Percentiles rank a stretch among this genome's conserved stretches.
phyloP scores from a whole-genome alignment of 2,888 invertebrate species.

The Allophyes oxyacanthae region DNA sequence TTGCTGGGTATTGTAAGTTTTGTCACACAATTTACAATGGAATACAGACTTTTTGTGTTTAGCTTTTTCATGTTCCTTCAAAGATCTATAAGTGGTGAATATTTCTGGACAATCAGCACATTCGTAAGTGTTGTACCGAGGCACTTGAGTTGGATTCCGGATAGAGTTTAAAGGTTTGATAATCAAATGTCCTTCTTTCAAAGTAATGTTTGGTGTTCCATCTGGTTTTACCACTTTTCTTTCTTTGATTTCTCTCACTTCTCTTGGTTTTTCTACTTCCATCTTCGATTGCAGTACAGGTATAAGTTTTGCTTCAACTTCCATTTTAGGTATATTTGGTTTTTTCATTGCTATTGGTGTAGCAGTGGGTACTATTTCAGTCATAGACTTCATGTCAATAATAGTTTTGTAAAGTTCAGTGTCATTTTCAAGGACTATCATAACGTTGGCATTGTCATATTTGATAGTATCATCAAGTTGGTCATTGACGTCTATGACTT shows the following conservation, averaged over 20 bases:
- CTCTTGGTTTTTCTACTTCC: slow-evolving; percentile 7
- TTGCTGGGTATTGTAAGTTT: slow-evolving; percentile 66
- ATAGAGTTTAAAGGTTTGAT: slow-evolving; percentile 55
- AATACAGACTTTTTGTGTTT: slow-evolving; percentile 62
- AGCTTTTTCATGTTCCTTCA: slow-evolving; percentile 67
- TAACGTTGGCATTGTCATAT: slow-evolving; percentile 64
- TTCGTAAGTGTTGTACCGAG: slow-evolving; percentile 59
- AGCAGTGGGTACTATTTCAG: slow-evolving; percentile 55
- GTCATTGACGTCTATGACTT: slow-evolving; percentile 62
- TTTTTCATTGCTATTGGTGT: slow-evolving; percentile 44
- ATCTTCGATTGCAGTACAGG: slow-evolving; percentile 14
- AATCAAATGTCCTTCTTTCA: slow-evolving; percentile 64
- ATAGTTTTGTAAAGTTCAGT: slow-evolving; percentile 56
- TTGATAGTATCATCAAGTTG: slow-evolving; percentile 52
- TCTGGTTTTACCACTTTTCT: slow-evolving; percentile 26
- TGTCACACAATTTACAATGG: slow-evolving; percentile 66
- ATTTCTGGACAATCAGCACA: slow-evolving; percentile 65
- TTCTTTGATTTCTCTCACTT: slow-evolving; percentile 11
- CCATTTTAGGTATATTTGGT: neutral
- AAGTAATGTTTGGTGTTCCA: slow-evolving; percentile 54
- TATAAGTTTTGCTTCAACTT: slow-evolving; percentile 5
- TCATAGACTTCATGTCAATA: slow-evolving; percentile 55
- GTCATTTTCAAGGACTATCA: slow-evolving; percentile 71
- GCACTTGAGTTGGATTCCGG: slow-evolving; percentile 43
- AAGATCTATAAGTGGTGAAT: slow-evolving; percentile 63